Evolutionary conservation across 2,888 invertebrate species (phyloP).

Genomic region (Anoncus sp.): DNA sequence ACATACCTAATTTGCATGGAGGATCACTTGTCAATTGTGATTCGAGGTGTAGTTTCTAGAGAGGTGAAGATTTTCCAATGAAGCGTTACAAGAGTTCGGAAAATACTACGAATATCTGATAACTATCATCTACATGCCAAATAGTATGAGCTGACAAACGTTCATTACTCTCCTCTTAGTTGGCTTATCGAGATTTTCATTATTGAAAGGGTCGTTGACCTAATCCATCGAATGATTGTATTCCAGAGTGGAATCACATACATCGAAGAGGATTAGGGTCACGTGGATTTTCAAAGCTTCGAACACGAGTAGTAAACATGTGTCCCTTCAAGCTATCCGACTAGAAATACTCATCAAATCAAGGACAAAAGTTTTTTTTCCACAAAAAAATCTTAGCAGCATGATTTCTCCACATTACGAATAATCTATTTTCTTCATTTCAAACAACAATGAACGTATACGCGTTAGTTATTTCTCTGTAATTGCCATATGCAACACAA

Average conservation of each 20-base stretch:
- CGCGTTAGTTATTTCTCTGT: too few relatives aligned
- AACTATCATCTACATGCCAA: not conserved
- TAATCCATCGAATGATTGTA: not conserved
- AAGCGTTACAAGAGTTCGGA: too few relatives aligned
- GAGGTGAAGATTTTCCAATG: not conserved
- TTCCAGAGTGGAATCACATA: not conserved
- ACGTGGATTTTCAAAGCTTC: not conserved
- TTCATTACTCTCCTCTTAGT: not conserved
- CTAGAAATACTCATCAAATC: not conserved
- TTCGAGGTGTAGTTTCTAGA: too few relatives aligned
- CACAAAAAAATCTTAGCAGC: not conserved
- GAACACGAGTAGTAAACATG: not conserved
- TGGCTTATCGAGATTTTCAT: not conserved
- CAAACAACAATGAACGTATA: too few relatives aligned
- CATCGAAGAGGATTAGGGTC: not conserved
- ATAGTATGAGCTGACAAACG: not conserved
- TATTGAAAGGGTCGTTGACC: not conserved
- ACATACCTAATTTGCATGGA: too few relatives aligned
- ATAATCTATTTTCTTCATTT: too few relatives aligned
- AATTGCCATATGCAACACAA: not conserved
- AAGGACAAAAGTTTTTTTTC: not conserved
- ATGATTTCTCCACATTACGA: too few relatives aligned
- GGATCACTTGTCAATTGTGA: too few relatives aligned
- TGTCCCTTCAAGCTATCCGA: constrained; percentile 3
- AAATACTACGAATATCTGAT: not conserved